Conservation (phyloP, 1,140 invertebrate species). For the Microvelia longipes region DNA sequence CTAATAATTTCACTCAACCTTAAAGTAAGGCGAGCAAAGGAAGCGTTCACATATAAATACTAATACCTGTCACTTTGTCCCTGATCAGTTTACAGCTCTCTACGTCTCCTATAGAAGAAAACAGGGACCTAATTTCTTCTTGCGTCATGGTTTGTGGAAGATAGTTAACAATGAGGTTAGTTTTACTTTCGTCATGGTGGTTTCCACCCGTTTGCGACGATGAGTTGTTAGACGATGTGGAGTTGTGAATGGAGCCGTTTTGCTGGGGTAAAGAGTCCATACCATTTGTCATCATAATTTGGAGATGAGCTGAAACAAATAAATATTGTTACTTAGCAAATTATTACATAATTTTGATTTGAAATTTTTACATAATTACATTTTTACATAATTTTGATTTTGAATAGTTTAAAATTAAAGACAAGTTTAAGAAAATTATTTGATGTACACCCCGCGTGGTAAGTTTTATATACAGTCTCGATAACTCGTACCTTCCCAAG, state of each 20-base stretch:
- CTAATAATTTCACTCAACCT: too few species aligned
- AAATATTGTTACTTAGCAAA: too few species aligned
- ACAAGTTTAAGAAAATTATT: too few species aligned
- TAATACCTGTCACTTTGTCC: conserved; percentile 93
- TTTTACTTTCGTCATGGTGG: conserved; percentile 80
- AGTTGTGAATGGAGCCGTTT: conserved; percentile 38
- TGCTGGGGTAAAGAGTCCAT: conserved; percentile 54
- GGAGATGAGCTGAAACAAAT: conserved; percentile 15
- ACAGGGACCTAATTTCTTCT: conserved; percentile 93
- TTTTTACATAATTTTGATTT: neutral
- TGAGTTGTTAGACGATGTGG: conserved; percentile 25
- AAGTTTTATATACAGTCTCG: too few species aligned
- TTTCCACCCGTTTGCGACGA: conserved; percentile 31
- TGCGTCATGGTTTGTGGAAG: conserved; percentile 99
- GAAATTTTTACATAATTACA: neutral
- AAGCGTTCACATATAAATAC: too few species aligned
- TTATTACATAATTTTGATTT: neutral
- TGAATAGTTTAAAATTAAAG: too few species aligned
- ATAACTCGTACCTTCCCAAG: too few species aligned
- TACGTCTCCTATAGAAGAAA: conserved; percentile 94
- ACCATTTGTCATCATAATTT: conserved; percentile 64
- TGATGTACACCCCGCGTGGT: too few species aligned
- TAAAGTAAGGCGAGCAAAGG: too few species aligned
- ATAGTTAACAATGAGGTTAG: conserved; percentile 99
- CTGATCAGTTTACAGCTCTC: conserved; percentile 97